Percentiles rank a stretch among this genome's conserved stretches.
These are phyloP conservation scores for Rhabdornis inornatus DNA, from an alignment of 2,113 vertebrate genomes.

Conservation along the genomic window DNA sequence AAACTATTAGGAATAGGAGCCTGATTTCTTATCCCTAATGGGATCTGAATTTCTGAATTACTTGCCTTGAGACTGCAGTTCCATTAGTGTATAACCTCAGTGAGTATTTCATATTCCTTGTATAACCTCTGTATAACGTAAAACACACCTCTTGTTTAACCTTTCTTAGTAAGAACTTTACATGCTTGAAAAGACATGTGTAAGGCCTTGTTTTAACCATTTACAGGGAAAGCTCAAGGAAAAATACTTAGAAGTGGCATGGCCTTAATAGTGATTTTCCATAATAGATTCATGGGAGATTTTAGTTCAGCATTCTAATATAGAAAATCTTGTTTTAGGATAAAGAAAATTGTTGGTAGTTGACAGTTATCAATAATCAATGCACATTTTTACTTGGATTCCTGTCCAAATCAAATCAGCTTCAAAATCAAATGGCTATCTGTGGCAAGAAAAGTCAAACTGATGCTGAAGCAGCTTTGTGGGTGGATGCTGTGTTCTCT, in stretches of 20 bases:
- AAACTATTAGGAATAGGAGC: not conserved
- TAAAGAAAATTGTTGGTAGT: not conserved
- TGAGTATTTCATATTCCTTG: not conserved
- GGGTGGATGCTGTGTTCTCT: not conserved
- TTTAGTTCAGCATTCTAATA: not conserved
- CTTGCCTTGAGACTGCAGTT: not conserved
- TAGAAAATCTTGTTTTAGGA: not conserved
- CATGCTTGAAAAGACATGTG: not conserved
- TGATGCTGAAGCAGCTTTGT: not conserved
- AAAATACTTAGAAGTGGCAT: not conserved
- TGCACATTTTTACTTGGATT: not conserved
- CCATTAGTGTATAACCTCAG: not conserved
- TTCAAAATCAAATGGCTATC: not conserved
- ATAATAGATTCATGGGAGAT: not conserved
- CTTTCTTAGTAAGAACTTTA: not conserved
- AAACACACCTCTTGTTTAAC: not conserved
- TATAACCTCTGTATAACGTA: not conserved
- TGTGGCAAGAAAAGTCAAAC: not conserved
- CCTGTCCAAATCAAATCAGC: not conserved
- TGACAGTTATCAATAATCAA: not conserved
- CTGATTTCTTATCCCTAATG: not conserved
- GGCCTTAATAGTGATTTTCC: not conserved
- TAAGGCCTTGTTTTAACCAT: not conserved
- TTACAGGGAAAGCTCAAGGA: not conserved
- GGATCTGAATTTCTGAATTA: not conserved